phyloP scores from a whole-genome alignment of 2,888 invertebrate genomes.

The Dolomedes plantarius region DNA sequence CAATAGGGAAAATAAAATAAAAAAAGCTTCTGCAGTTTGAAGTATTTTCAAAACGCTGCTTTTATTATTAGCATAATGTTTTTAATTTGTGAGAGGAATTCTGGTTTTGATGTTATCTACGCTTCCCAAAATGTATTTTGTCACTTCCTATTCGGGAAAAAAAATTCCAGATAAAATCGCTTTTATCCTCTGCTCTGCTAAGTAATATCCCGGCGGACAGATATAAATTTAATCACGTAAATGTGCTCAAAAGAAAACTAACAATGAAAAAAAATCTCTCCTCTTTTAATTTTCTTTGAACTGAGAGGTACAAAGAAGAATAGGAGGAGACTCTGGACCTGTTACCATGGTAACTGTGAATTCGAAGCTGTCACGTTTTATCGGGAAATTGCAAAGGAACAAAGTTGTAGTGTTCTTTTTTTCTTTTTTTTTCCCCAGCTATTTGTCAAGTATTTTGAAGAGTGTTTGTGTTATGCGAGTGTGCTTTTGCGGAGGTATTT shows the following conservation, averaged over 20 bases:
- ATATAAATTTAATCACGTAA: slow-evolving; percentile 16
- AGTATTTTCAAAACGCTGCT: too few species aligned
- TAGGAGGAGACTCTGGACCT: not conserved
- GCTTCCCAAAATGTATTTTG: not conserved
- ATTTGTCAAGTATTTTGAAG: slow-evolving; percentile 6
- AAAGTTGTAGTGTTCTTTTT: not conserved
- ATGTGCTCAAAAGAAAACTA: not conserved
- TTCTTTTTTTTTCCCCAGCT: not conserved
- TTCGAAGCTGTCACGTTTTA: slow-evolving; percentile 14
- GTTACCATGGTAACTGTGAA: not conserved
- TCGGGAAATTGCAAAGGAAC: not conserved
- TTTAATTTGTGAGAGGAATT: not conserved
- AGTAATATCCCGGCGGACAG: slow-evolving; percentile 1
- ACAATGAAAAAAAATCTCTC: not conserved
- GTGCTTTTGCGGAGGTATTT: not conserved
- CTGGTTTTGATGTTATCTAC: not conserved
- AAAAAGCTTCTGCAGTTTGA: too few species aligned
- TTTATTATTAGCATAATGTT: not conserved
- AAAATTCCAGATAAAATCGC: not conserved
- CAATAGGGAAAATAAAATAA: too few species aligned
- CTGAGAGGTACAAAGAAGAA: not conserved
- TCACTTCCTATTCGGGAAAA: not conserved
- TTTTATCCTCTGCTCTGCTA: not conserved
- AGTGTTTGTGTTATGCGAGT: not conserved
- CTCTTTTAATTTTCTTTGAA: slow-evolving; percentile 16